phyloP scores from a whole-genome alignment of 2,113 vertebrate genomes.

The Aegithalos caudatus region DNA sequence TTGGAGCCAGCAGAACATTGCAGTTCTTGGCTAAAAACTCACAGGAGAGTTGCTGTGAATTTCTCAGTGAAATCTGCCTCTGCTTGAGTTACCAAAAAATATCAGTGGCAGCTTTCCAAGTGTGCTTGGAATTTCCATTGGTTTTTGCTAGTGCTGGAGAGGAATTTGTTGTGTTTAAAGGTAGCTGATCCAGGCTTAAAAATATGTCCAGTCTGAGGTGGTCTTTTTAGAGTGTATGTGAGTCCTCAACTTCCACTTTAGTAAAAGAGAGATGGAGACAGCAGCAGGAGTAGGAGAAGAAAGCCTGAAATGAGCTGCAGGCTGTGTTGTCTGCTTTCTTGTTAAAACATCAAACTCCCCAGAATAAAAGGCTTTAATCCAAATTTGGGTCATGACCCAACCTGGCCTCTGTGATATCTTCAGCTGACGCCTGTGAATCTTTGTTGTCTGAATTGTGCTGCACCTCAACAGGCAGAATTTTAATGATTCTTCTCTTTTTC shows the following conservation, averaged over 20 bases:
- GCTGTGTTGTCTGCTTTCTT: background rate
- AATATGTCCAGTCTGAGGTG: background rate
- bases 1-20: background rate
- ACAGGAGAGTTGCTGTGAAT: background rate
- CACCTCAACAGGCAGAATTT: background rate
- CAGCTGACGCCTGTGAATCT: background rate
- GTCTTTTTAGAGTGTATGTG: background rate
- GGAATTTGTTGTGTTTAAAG: background rate
- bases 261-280: background rate
- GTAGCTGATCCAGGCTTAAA: background rate
- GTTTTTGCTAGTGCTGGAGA: background rate
- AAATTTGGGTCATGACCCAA: background rate
- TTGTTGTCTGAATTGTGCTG: background rate
- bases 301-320: background rate
- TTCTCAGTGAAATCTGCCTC: background rate
- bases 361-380: background rate
- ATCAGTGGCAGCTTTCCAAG: background rate
- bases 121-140: background rate
- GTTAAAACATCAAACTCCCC: background rate
- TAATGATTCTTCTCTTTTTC: background rate
- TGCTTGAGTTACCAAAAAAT: background rate
- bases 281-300: background rate
- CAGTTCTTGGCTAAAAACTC: background rate
- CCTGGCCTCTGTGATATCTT: background rate
- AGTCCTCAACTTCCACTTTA: background rate